These are phyloP conservation scores for Pheosia gnoma DNA, from an alignment of 2,888 invertebrate species.

Conservation along the genomic window DNA sequence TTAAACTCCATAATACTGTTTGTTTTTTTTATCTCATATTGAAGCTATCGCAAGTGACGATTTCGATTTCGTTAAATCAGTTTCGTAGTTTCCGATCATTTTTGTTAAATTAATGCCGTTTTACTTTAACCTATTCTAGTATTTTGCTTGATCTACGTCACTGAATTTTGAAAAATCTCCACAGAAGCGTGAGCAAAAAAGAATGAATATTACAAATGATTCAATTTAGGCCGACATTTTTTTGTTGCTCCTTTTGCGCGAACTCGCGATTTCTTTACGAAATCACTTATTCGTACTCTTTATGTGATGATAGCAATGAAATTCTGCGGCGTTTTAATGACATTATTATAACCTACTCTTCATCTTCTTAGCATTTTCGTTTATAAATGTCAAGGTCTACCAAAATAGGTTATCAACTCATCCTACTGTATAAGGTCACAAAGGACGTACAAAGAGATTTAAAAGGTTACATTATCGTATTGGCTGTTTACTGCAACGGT, in stretches of 20 bases:
- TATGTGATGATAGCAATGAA: slow-evolving; percentile 59
- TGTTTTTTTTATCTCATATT: no score
- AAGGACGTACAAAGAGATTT: neutral
- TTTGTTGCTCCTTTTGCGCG: slow-evolving; percentile 61
- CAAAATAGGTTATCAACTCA: slow-evolving; percentile 3
- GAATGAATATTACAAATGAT: slow-evolving; percentile 79
- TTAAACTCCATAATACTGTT: no score
- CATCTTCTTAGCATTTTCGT: slow-evolving; percentile 1
- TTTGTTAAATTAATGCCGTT: no score
- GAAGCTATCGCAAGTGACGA: no score
- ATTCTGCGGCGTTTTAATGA: slow-evolving; percentile 48
- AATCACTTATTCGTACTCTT: slow-evolving; percentile 66
- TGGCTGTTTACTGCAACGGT: no score
- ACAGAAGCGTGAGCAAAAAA: slow-evolving; percentile 65
- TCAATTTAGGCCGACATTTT: slow-evolving; percentile 74
- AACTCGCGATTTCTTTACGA: slow-evolving; percentile 62
- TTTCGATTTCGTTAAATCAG: no score
- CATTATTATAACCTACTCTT: slow-evolving; percentile 17
- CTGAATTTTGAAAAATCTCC: slow-evolving; percentile 53
- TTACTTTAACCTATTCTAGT: neutral
- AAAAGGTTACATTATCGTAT: neutral
- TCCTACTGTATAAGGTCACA: neutral
- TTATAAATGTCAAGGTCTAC: slow-evolving; percentile 1
- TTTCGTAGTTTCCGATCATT: no score
- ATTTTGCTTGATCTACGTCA: slow-evolving; percentile 23